phyloP scores from a whole-genome alignment of 2,113 vertebrate genomes.

The Dasypus novemcinctus region DNA sequence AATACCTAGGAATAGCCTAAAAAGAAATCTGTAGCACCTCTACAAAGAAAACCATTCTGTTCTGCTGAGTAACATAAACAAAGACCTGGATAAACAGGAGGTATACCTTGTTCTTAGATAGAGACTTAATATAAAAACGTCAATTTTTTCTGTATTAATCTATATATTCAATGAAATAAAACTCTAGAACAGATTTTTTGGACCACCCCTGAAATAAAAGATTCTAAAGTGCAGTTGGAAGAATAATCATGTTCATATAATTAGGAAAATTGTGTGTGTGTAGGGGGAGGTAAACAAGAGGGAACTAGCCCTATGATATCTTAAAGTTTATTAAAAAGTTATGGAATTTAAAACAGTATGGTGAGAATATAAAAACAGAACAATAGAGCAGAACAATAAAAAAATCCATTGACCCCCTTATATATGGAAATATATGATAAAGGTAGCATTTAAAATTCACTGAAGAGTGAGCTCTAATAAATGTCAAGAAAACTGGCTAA shows the following conservation, averaged over 20 bases:
- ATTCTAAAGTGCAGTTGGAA: not conserved
- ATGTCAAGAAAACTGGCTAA: not conserved
- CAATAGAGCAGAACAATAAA: not conserved
- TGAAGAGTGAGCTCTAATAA: not conserved
- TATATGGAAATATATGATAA: rapidly evolving
- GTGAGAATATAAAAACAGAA: not conserved
- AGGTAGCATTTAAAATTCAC: not conserved
- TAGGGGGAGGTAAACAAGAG: not conserved
- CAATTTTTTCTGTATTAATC: rapidly evolving
- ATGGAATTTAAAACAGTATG: not conserved
- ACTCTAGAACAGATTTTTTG: not conserved
- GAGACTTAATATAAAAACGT: rapidly evolving
- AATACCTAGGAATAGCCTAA: not conserved
- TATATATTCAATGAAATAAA: rapidly evolving
- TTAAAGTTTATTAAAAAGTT: not conserved
- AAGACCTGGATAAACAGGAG: rapidly evolving
- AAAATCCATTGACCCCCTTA: rapidly evolving
- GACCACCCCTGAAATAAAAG: too few relatives aligned
- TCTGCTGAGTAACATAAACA: rapidly evolving
- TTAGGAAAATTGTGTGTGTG: not conserved
- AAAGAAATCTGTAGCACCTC: not conserved
- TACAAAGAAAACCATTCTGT: rapidly evolving
- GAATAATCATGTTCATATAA: not conserved
- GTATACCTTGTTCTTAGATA: not conserved
- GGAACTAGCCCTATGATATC: not conserved